phyloP scores from a whole-genome alignment of 2,113 vertebrate genomes.

The Lycaon pictus region DNA sequence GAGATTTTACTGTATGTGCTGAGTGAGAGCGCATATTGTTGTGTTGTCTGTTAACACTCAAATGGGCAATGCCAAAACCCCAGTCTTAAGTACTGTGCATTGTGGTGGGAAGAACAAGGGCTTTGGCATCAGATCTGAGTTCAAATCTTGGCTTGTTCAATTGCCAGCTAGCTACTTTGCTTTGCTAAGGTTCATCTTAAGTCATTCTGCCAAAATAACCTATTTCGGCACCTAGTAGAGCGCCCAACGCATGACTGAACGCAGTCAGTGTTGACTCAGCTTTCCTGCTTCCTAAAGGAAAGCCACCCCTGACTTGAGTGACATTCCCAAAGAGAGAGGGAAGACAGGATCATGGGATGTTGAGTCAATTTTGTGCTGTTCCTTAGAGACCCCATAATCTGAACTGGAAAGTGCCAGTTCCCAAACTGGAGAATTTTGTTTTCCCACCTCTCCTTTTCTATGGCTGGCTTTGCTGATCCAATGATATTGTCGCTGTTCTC shows the following conservation, averaged over 20 bases:
- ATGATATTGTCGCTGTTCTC: not conserved
- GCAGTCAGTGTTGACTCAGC: not conserved
- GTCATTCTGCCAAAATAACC: constrained; percentile 20
- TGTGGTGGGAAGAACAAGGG: not conserved
- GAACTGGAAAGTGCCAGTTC: constrained; percentile 22
- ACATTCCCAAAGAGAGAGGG: constrained; percentile 46
- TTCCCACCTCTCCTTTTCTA: not conserved
- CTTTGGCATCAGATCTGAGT: constrained; percentile 49
- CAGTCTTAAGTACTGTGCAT: constrained; percentile 16
- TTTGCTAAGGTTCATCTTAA: not conserved
- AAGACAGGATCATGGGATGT: not conserved
- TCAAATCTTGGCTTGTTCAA: constrained; percentile 58
- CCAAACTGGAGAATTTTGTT: constrained; percentile 49
- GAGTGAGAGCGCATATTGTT: constrained; percentile 26
- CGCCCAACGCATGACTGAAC: not conserved
- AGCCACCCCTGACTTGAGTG: not conserved
- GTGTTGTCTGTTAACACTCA: constrained; percentile 24
- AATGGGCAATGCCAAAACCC: constrained; percentile 25
- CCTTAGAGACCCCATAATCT: not conserved
- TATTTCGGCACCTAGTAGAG: not conserved
- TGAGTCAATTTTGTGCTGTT: constrained; percentile 14
- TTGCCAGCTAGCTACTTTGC: not conserved
- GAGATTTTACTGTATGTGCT: constrained; percentile 74
- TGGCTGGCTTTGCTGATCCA: constrained; percentile 62
- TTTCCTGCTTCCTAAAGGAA: not conserved